Evolutionary conservation across 1,140 invertebrate species (phyloP), one percentile per base, ranked within the genome.

Genomic region (Drosophila kikkawai): DNA sequence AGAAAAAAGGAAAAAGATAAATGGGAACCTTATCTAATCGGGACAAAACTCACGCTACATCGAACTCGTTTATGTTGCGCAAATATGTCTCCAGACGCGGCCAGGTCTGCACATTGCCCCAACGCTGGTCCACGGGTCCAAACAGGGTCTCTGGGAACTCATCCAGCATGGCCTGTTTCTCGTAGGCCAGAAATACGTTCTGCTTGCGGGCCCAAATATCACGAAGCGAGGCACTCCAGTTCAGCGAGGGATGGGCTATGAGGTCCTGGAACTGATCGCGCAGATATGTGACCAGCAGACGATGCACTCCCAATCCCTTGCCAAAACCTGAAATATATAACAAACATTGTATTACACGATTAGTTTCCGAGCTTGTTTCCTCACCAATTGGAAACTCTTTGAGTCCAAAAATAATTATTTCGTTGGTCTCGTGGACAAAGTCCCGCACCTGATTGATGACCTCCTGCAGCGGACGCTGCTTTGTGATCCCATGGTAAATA

Each of bases 381-480:
- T 85, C 51, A 94, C 95, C 95, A 36, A 94, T 91, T 11, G 94
- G 94, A 90, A 95, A 95, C 75, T 94, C 94, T 68, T 95, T 95
- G 32, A 96, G 91, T 58, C 95, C 95, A 66, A 95, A 93, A 19
- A 96, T 94, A 4, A 95, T 92, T 67, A 96, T 95, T 90, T 96
- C 95, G 71, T 95, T 93, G n/a, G 95, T 95, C 68, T 94, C 93
- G 36, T 93, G 76, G 13, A 95, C 91, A 79, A 95, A 95, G n/a
- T 68, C 81, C 81, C 93, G 94, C 2, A 95, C 92, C 61, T 95
- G 93, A 19, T 94, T 83, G 0, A 95, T 80, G 1, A 95, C 86
- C 9, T 91, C 91, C 60, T 88, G 80, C 4, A 95, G 76, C 13
- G 94, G 93, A 0, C 95, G 85, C 7, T 93, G 92, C 15, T 93